These are phyloP conservation scores for Sarcophilus harrisii DNA, from an alignment of 2,797 vertebrate species.

Conservation along the genomic window DNA sequence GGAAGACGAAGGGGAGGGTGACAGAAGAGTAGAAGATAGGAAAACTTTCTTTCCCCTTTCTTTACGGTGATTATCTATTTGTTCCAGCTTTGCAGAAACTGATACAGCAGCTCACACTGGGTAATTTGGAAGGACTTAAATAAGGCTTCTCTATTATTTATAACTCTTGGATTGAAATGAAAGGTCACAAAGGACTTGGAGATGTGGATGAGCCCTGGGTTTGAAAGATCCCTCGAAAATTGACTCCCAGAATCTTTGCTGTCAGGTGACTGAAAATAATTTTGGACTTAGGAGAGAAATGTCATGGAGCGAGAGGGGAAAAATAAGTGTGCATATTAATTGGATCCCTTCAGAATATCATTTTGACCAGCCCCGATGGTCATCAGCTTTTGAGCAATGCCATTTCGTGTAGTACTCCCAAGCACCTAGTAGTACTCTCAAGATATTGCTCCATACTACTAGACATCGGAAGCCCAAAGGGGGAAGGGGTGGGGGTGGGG, in stretches of 20 bases:
- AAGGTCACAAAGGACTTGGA: slow-evolving; percentile 65
- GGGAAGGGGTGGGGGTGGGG: not conserved
- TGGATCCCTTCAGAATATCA: not conserved
- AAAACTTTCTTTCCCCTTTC: slow-evolving; percentile 80
- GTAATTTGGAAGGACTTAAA: slow-evolving; percentile 66
- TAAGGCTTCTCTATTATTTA: slow-evolving; percentile 60
- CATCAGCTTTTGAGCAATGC: not conserved
- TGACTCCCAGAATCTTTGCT: not conserved
- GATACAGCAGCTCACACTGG: slow-evolving; percentile 59
- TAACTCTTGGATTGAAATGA: slow-evolving; percentile 61
- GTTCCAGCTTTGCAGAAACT: slow-evolving; percentile 77
- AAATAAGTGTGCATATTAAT: not conserved
- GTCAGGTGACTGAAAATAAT: slow-evolving; percentile 49
- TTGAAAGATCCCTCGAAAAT: slow-evolving; percentile 47
- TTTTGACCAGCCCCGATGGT: not conserved
- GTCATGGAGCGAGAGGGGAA: not conserved
- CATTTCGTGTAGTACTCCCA: not conserved
- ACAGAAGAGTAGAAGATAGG: slow-evolving; percentile 66
- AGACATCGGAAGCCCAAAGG: not conserved
- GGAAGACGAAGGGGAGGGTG: not conserved
- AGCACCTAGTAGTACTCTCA: not conserved
- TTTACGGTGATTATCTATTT: slow-evolving; percentile 36
- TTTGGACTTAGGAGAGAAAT: slow-evolving; percentile 36
- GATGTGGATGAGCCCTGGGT: slow-evolving; percentile 39
- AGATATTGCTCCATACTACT: not conserved